Evolutionary conservation across 1,140 invertebrate genomes (phyloP), one percentile per base, ranked within the genome.

Genomic region (Lepidurus apus): DNA sequence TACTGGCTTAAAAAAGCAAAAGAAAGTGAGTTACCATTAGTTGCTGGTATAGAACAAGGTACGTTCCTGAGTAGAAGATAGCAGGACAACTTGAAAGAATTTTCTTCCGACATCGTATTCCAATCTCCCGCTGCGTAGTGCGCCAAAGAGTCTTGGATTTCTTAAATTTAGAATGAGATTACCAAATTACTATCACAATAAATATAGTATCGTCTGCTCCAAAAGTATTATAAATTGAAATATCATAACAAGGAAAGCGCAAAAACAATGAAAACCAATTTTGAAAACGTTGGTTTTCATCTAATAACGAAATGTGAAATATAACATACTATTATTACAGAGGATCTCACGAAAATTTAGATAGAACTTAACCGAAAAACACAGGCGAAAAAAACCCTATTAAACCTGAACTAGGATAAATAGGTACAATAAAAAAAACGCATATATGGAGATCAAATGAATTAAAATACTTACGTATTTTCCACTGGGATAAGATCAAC

Each of bases 401-500:
- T 34, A 34, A 47, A 47, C 45, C 17, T 1, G 17, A 47, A 10
- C 10, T 47, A 10, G 17, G 45, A 17, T 11, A 47, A 47, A 47
- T 11, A 47, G 17, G 17, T 11, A 47, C 7, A 17, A 17, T 4
- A 47, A 10, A 47, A 47, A 47, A 47, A 47, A 47, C 45, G 17
- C 45, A 11, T 10, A 47, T 17, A 47, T 11, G 17, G 45, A 47
- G 17, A 47, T 47, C 17, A 21, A 65, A 4, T 65, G n/a, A 7
- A 17, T 21, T n/a, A 65, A 13, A 65, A 65, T 65, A n/a, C 21
- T 65, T 82, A 86, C 85, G 85, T 45, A 81, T 45, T 83, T 91
- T 88, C 87, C 88, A 90, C 9, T 80, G 82, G 81, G 90, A 88
- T 53, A 90, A 86, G 65, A 88, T 84, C 42, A 83, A 80, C 0